phyloP scores from a whole-genome alignment of 2,888 invertebrate species.

The Ichneumoninae sp. region DNA sequence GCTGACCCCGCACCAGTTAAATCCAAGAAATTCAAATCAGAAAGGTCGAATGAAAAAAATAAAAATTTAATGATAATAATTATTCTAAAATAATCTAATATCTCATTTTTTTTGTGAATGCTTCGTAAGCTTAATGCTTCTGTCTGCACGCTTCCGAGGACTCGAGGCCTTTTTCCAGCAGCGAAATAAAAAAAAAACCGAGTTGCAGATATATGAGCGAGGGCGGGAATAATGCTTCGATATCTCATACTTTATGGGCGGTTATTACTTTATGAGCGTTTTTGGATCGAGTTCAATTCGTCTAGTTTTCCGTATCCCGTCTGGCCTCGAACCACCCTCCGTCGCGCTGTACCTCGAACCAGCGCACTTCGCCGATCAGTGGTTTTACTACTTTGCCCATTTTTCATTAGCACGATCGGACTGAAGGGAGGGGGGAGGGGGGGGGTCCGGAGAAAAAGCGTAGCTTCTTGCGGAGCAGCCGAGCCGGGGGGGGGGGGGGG shows the following conservation, averaged over 20 bases:
- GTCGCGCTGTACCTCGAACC: constrained; percentile 39
- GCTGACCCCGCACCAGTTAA: neutral
- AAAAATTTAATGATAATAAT: neutral
- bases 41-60: neutral
- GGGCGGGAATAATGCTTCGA: constrained; percentile 76
- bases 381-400: constrained; percentile 75
- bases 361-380: constrained; percentile 34
- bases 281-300: constrained; percentile 80
- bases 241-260: constrained; percentile 76
- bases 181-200: neutral
- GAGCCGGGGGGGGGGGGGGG: constrained; percentile 60
- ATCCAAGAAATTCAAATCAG: neutral
- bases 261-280: constrained; percentile 78
- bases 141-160: neutral
- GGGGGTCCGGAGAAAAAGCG: constrained; percentile 65
- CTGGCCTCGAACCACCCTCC: constrained; percentile 62
- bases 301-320: constrained; percentile 58
- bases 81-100: neutral
- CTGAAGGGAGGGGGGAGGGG: constrained; percentile 43
- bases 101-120: neutral
- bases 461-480: constrained; percentile 70
- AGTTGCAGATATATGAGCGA: constrained; percentile 65
- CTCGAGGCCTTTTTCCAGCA: neutral
- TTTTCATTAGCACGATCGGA: constrained; percentile 79
- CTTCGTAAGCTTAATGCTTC: neutral